phyloP scores from a whole-genome alignment of 2,113 vertebrate species.

The Peucedramus taeniatus region DNA sequence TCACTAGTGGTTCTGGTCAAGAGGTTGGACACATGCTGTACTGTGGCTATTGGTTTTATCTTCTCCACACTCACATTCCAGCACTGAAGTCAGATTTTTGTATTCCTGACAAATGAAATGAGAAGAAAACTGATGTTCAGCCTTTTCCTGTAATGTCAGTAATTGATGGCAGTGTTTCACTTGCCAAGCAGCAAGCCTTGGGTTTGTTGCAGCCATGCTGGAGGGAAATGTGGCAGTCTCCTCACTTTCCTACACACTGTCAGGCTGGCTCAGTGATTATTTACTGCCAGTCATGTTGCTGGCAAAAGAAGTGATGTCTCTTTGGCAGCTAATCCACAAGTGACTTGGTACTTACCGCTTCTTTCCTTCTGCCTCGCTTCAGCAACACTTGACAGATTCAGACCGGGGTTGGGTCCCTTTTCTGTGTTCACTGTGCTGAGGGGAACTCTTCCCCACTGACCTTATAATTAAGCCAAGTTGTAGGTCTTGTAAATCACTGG shows the following conservation, averaged over 20 bases:
- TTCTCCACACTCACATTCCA: rapidly evolving
- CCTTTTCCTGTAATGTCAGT: background rate
- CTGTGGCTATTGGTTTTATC: background rate
- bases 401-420: rapidly evolving
- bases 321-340: background rate
- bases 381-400: background rate
- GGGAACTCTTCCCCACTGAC: background rate
- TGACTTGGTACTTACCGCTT: background rate
- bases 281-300: background rate
- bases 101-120: background rate
- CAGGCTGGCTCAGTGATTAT: background rate
- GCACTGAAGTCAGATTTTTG: background rate
- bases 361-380: background rate
- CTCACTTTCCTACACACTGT: background rate
- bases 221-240: background rate
- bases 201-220: background rate
- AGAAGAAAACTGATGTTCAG: background rate
- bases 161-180: background rate
- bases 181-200: background rate
- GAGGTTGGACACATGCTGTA: background rate
- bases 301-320: background rate
- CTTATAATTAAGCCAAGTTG: background rate
- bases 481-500: background rate
- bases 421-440: background rate
- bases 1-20: background rate